These are phyloP conservation scores for Oscheius sp. DNA, from an alignment of 2,888 invertebrate species.

Conservation along the genomic window DNA sequence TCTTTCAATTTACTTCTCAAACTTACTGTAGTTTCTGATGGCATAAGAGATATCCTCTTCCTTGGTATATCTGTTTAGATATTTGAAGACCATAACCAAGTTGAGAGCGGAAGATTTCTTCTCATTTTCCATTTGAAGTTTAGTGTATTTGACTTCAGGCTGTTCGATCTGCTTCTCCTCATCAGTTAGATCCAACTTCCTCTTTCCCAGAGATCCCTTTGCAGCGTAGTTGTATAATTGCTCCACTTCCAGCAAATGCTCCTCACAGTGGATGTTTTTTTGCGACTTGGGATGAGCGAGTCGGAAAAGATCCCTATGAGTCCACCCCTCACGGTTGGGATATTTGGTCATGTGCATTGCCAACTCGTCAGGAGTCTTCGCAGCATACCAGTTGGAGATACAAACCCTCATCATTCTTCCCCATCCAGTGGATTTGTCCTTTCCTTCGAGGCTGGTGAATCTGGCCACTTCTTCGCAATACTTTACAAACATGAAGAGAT, in stretches of 20 bases:
- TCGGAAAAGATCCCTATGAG: constrained; percentile 78
- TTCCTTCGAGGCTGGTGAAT: constrained; percentile 34
- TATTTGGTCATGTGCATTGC: constrained; percentile 78
- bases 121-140: constrained; percentile 40
- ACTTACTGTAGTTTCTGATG: constrained; percentile 41
- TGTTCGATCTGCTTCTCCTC: constrained; percentile 25
- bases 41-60: constrained; percentile 39
- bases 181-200: constrained; percentile 21
- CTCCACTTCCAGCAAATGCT: constrained; percentile 51
- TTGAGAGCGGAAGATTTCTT: constrained; percentile 46
- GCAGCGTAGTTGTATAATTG: constrained; percentile 60
- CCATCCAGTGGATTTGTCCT: constrained; percentile 72
- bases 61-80: constrained; percentile 41
- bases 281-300: constrained; percentile 63
- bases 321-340: constrained; percentile 78
- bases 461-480: constrained; percentile 74
- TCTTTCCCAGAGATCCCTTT: constrained; percentile 36
- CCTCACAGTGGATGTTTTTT: not conserved
- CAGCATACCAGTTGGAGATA: constrained; percentile 76
- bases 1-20: no score
- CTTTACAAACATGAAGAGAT: constrained; percentile 78
- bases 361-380: constrained; percentile 76
- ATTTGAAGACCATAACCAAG: constrained; percentile 50
- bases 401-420: constrained; percentile 78
- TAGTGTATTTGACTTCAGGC: constrained; percentile 33